Evolutionary conservation across 2,113 vertebrate species (phyloP), one percentile per base, ranked within the genome.

Genomic region (Notarius lentiginosus): DNA sequence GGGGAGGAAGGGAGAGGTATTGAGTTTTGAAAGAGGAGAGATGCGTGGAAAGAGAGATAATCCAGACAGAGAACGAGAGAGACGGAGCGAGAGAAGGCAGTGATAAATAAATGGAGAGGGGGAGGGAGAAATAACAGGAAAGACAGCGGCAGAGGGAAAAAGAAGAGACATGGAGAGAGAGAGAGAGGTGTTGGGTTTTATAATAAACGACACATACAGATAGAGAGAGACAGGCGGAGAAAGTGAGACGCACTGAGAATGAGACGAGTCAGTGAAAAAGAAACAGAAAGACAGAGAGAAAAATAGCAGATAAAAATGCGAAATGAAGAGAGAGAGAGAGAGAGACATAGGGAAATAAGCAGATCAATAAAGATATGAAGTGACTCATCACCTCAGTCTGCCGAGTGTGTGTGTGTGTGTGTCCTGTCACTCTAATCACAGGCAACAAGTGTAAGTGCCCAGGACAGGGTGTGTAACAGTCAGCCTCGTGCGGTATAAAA

Each of bases 311-410:
- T 27, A 10, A 11, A 60, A 58, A 7, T 58, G n/a, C 58, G n/a
- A 79, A 17, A 79, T 5, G 27, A 9, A 79, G 51, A 56, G 6
- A 30, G 12, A 56, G 51, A 60, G 56, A 7, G 2, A 22, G 41
- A 63, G 47, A 63, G 17, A 63, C 79, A 82, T 7, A 22, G 60
- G 80, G 80, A 82, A 82, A 82, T 82, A 82, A 82, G 56, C 18
- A 81, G 22, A 82, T 82, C 80, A 82, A 82, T 30, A 87, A 30
- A 65, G 63, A 63, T 61, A 56, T 55, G 18, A 76, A 56, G 81
- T 73, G 86, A 82, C 60, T 60, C 17, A 81, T 82, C 27, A 60
- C n/a, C 55, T 61, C 34, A 63, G 84, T 80, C 60, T 68, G n/a
- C 5, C 30, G 10, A 6, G 56, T 55, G 75, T 80, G 49, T 79